Evolutionary conservation across 1,140 invertebrate genomes (phyloP).

Genomic region (Tetramorium alpestre): DNA sequence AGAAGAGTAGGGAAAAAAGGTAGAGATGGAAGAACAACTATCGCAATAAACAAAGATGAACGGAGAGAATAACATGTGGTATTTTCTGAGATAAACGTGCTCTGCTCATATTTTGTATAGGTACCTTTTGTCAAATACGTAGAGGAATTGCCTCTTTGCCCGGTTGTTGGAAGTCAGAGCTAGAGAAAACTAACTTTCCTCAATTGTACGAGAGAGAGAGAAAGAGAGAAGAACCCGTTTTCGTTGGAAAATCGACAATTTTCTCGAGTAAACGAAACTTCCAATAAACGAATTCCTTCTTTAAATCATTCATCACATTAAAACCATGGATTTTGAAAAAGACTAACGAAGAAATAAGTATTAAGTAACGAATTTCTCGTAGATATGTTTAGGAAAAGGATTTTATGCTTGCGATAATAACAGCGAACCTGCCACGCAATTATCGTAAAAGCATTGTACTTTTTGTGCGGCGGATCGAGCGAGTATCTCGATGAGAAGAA

Average conservation of each 20-base stretch:
- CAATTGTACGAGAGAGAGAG: background rate
- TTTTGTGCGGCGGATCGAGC: constrained; percentile 43
- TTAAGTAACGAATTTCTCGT: background rate
- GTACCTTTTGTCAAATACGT: background rate
- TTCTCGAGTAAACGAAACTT: background rate
- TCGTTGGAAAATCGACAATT: background rate
- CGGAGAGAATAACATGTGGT: constrained; percentile 64
- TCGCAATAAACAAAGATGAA: constrained; percentile 42
- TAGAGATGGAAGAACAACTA: background rate
- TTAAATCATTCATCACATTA: background rate
- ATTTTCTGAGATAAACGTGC: constrained; percentile 68
- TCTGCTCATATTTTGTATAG: constrained; percentile 58
- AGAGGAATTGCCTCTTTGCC: background rate
- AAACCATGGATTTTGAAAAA: background rate
- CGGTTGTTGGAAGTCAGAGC: background rate
- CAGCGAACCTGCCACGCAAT: constrained; percentile 24
- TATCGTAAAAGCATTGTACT: constrained; percentile 57
- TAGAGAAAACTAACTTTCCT: constrained; percentile 16
- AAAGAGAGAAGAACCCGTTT: background rate
- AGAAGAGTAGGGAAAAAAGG: background rate
- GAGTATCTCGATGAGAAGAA: constrained; percentile 45
- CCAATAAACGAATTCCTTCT: background rate
- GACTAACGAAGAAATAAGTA: background rate
- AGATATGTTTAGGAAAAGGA: constrained; percentile 1
- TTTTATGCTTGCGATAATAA: background rate